Base-by-base conservation (phyloP, 2,113 vertebrate genomes). In the Ginglymostoma cirratum region DNA sequence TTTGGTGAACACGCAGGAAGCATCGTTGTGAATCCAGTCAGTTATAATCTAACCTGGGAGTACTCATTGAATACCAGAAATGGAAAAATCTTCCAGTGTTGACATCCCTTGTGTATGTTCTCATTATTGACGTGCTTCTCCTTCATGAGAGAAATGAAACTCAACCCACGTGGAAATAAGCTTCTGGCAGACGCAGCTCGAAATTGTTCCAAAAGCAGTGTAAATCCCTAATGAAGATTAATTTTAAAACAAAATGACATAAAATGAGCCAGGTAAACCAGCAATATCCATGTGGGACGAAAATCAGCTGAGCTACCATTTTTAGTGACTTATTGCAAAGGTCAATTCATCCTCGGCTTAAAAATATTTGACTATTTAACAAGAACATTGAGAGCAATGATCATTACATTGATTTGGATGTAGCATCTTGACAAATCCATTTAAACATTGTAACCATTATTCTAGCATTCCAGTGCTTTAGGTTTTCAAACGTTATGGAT, bases 331-430 rank as follows among this genome's bases (percentile, higher is more conserved):
- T 95, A 72, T 72, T 69, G 38, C 42, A 70, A 61, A 92, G 42
- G 48, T 70, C 94, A 72, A 70, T 95, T 95, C 93, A 95, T 72
- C 69, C 45, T 72, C 94, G 45, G 67, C 69, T 34, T 27, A 72
- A 76, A 72, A 95, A 95, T 93, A 61, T 38, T 93, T 93, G 34
- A 66, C 61, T 93, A 34, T 93, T 93, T 93, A 93, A 48, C 94
- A 95, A 72, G 42, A 76, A 95, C 38, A 76, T 95, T 76, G 69
- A 95, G 42, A 95, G 42, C 38, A 76, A 76, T 72, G 67, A 48
- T 69, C 55, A 34, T n/a, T 67, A 69, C 72, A 72, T 95, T 95
- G 93, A 95, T 95, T 52, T 76, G 94, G 67, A 95, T 76, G 72
- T 48, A 72, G 67, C 93, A 70, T 95, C 65, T 72, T 95, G 67